Evolutionary conservation across 2,888 invertebrate species (phyloP), one percentile per base, ranked within the genome.

Genomic region (Diplazon laetatorius): DNA sequence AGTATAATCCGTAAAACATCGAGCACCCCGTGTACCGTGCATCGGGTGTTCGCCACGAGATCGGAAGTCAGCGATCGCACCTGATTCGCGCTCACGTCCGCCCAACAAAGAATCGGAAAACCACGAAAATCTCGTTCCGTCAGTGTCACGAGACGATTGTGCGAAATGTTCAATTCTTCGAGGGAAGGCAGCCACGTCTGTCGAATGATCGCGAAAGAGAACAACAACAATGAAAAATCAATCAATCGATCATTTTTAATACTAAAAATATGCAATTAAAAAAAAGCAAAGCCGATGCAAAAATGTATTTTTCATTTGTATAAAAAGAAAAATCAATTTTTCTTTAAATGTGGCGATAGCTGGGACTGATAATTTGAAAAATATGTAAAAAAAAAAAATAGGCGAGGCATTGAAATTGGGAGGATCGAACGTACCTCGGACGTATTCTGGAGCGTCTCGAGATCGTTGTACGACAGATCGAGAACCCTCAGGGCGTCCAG

Each of bases 81-180:
- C 86, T 94, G 93, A 90, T 97, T 97, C 86, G 94, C 93, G 2
- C 95, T 95, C 52, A 97, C 92, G 90, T 97, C 96, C 1, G 96
- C 96, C 89, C 94, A 94, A 87, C 97, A 97, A 8, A 97, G 92
- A 1, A 95, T 94, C 0, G 97, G 96, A 79, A 97, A 91, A 0
- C 96, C 96, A 84, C 96, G 95, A 90, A 97, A 96, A 89, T 97
- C 97, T 86, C 94, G 94, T 79, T 96, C 95, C 84, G 97, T 92
- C 55, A 93, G 91, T 2, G 95, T 95, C 6, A 89, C 83, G 62
- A 97, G 92, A 82, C 95, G 94, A 89, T 97, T 97, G 88, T 95
- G 94, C 70, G 95, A 95, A 0, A 95, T 96, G 82, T 95, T 93
- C 71, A 97, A 90, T 85, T 95, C 95, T 89, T 95, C 95, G 82